phyloP scores from a whole-genome alignment of 2,113 vertebrate species.

The Martes martes region DNA sequence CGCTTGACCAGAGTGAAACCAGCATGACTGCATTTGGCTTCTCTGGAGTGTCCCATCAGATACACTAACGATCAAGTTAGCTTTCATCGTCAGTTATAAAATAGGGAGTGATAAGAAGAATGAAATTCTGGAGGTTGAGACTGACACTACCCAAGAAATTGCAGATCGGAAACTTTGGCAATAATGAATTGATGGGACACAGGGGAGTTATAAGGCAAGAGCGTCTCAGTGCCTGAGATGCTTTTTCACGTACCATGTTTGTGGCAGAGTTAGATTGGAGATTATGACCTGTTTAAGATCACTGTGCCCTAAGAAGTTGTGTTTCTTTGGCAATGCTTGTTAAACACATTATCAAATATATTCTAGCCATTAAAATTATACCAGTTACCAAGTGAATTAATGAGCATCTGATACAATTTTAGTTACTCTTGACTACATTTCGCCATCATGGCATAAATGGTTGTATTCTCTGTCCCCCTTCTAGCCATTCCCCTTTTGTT shows the following conservation, averaged over 20 bases:
- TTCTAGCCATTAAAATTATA: background rate
- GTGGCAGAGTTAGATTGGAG: background rate
- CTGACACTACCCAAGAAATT: background rate
- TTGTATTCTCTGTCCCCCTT: fast-evolving
- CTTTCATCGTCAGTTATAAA: background rate
- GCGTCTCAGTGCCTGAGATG: background rate
- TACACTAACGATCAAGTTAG: background rate
- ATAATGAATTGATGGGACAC: background rate
- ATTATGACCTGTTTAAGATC: background rate
- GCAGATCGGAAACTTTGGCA: background rate
- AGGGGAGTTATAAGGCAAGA: background rate
- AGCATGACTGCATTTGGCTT: background rate
- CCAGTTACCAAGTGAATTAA: background rate
- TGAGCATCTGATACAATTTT: background rate
- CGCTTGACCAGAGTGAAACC: background rate
- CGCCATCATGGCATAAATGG: background rate
- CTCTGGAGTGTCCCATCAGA: background rate
- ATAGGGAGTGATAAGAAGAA: background rate
- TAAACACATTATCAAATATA: background rate
- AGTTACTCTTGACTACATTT: background rate
- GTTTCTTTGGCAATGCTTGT: background rate
- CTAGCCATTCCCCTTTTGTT: background rate
- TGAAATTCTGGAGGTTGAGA: background rate
- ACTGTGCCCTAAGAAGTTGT: background rate
- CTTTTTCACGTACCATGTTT: background rate